These are phyloP conservation scores for Tipula unca DNA, from an alignment of 2,888 invertebrate genomes.

Conservation along the genomic window DNA sequence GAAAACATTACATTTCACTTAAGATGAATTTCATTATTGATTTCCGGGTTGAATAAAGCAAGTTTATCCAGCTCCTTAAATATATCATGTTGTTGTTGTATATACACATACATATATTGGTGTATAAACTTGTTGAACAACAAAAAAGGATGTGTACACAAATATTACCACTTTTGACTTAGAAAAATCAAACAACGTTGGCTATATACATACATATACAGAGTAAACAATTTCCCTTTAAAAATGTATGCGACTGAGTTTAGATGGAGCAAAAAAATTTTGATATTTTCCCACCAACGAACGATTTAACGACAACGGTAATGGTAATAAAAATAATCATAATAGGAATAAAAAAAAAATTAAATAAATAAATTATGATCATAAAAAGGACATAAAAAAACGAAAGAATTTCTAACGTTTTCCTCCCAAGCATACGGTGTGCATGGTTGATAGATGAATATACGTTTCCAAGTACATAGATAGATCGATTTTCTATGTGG, in stretches of 20 bases:
- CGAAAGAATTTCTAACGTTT: not conserved
- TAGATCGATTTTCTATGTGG: not conserved
- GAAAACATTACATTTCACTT: not conserved
- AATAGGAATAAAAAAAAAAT: not conserved
- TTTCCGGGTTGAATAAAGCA: not conserved
- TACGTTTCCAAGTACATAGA: not conserved
- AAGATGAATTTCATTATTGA: constrained; percentile 8
- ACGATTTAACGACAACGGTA: not conserved
- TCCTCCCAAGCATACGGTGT: not conserved
- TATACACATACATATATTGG: not conserved
- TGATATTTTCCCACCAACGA: not conserved
- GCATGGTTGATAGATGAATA: not conserved
- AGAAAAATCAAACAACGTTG: not conserved
- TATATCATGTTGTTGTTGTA: not conserved
- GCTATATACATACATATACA: not conserved
- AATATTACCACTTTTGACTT: not conserved
- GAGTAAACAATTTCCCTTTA: not conserved
- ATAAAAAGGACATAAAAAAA: not conserved
- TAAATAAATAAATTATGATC: constrained; percentile 14
- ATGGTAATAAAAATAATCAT: not conserved
- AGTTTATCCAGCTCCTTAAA: not conserved
- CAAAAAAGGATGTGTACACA: not conserved
- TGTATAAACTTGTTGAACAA: not conserved
- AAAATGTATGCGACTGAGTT: not conserved
- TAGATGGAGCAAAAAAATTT: not conserved